phyloP scores from a whole-genome alignment of 2,888 invertebrate genomes.

The Hartigia nigra region DNA sequence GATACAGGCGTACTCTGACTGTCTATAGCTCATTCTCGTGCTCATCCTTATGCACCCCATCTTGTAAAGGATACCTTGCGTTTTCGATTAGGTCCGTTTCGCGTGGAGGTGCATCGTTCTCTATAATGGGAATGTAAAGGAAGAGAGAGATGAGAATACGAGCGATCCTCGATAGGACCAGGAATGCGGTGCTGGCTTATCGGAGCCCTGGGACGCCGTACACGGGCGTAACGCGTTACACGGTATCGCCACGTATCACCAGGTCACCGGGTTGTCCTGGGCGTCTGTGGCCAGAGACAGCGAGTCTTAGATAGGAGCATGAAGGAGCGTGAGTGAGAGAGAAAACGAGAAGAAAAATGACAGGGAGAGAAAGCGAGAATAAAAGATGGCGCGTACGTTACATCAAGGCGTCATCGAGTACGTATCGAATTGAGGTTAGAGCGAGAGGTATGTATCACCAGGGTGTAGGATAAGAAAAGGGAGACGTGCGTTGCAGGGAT shows the following conservation, averaged over 20 bases:
- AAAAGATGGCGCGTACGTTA: not conserved
- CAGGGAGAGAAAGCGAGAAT: conserved; percentile 5
- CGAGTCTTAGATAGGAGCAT: conserved; percentile 11
- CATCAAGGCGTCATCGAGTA: not conserved
- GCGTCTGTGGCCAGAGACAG: conserved; percentile 20
- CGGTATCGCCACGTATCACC: conserved; percentile 37
- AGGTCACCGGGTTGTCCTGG: conserved; percentile 22
- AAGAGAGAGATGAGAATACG: not conserved
- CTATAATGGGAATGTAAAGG: not conserved
- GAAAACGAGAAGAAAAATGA: conserved; percentile 4
- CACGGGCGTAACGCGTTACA: conserved; percentile 43
- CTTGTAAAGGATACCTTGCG: not conserved
- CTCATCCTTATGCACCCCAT: not conserved
- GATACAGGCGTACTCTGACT: conserved; percentile 5
- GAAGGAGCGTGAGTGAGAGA: conserved; percentile 16
- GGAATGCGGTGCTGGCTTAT: conserved; percentile 43
- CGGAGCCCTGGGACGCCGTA: conserved; percentile 43
- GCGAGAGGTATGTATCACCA: not conserved
- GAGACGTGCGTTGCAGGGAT: conserved; percentile 3
- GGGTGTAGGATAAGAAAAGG: conserved; percentile 5
- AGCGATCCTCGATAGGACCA: conserved; percentile 31
- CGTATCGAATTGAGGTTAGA: not conserved
- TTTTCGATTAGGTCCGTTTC: not conserved
- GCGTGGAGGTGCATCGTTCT: not conserved
- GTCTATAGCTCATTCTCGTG: not conserved